phyloP scores from a whole-genome alignment of 2,113 vertebrate genomes.

The Heliornis fulica region DNA sequence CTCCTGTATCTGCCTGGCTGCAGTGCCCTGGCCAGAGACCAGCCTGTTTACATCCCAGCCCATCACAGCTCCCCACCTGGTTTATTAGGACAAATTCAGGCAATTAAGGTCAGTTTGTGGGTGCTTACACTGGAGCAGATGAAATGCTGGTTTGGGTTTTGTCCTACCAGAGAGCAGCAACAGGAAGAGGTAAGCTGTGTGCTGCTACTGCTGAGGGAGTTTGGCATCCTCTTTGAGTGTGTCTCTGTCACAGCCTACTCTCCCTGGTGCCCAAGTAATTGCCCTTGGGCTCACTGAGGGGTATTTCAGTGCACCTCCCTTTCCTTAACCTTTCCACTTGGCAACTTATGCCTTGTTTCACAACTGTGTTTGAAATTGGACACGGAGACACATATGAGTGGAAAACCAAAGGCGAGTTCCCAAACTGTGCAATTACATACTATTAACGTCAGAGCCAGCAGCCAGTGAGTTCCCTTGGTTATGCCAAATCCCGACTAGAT shows the following conservation, averaged over 20 bases:
- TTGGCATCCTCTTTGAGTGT: background rate
- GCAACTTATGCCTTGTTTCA: background rate
- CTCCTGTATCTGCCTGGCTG: background rate
- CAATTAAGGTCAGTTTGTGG: accelerated
- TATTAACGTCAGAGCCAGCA: background rate
- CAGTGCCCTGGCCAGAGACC: background rate
- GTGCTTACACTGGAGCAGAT: background rate
- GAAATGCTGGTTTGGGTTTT: background rate
- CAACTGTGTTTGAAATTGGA: background rate
- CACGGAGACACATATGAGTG: accelerated
- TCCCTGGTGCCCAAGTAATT: background rate
- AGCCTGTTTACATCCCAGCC: background rate
- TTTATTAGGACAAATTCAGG: background rate
- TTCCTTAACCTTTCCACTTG: background rate
- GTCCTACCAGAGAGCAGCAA: background rate
- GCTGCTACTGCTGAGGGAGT: accelerated
- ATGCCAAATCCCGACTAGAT: background rate
- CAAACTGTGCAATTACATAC: background rate
- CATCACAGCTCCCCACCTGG: background rate
- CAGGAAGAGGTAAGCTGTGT: accelerated
- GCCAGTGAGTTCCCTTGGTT: background rate
- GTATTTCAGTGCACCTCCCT: background rate
- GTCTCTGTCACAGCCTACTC: background rate
- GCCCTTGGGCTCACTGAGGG: background rate
- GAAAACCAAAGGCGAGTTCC: background rate